phyloP scores from a whole-genome alignment of 1,140 invertebrate genomes.

The Aphidius gifuensis region DNA sequence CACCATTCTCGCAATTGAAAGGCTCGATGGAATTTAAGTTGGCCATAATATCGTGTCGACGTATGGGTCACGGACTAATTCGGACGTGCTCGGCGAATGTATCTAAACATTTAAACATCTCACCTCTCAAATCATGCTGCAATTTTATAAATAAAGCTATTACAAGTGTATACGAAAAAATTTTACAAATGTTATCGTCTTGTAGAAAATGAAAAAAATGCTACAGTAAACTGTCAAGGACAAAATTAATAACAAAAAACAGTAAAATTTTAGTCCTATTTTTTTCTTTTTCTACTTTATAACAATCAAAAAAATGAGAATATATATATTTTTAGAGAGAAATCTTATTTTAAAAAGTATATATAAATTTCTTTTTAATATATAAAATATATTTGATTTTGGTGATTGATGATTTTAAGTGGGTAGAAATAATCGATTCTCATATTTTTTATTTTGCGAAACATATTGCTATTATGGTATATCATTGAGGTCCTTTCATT shows the following conservation, averaged over 20 bases:
- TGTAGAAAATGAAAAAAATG: too few relatives aligned
- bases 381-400: conserved; percentile 16
- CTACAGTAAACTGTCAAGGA: too few relatives aligned
- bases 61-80: conserved; percentile 28
- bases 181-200: too few relatives aligned
- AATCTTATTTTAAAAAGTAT: background rate
- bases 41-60: conserved; percentile 18
- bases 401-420: conserved; percentile 6
- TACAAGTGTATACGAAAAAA: too few relatives aligned
- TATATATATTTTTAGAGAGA: too few relatives aligned
- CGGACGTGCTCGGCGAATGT: conserved; percentile 18
- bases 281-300: too few relatives aligned
- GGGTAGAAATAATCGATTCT: too few relatives aligned
- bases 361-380: conserved; percentile 9
- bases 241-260: too few relatives aligned
- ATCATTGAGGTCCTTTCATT: conserved; percentile 22
- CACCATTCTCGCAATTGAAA: conserved; percentile 22
- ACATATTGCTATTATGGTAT: conserved; percentile 16
- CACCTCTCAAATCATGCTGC: too few relatives aligned
- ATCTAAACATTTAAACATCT: conserved; percentile 3
- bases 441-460: conserved; percentile 10
- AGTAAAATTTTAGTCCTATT: too few relatives aligned
- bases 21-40: conserved; percentile 17
- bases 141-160: too few relatives aligned
- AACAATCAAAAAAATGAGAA: too few relatives aligned